Percentiles rank a stretch among this genome's conserved stretches.
Evolutionary conservation across 2,888 invertebrate genomes (phyloP).

Genomic region (Oscheius sp.): DNA sequence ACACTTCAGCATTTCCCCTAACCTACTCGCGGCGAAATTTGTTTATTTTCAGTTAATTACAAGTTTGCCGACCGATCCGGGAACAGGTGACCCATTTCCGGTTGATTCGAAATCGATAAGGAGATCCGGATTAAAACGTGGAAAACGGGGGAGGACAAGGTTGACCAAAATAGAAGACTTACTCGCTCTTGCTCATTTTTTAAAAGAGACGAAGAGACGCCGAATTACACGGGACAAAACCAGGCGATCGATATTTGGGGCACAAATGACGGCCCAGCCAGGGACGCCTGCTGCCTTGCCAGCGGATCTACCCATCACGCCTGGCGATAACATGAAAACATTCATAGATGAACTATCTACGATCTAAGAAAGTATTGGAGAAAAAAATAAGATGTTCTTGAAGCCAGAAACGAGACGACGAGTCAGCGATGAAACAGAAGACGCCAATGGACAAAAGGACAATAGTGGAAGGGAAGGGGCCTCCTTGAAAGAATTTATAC

Average conservation of each 20-base stretch:
- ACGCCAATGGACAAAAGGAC: too few relatives aligned
- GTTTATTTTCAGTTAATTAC: conserved; percentile 11
- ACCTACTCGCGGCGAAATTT: conserved; percentile 13
- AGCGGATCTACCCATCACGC: not conserved
- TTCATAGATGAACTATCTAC: too few relatives aligned
- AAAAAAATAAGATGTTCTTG: too few relatives aligned
- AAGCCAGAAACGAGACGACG: too few relatives aligned
- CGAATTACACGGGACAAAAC: conserved; percentile 28
- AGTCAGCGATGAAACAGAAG: too few relatives aligned
- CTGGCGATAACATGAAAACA: too few relatives aligned
- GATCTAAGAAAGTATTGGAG: too few relatives aligned
- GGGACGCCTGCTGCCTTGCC: conserved; percentile 26
- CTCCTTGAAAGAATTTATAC: too few relatives aligned
- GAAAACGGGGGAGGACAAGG: not conserved
- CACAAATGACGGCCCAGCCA: conserved; percentile 26
- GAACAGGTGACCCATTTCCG: not conserved
- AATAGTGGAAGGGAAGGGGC: too few relatives aligned
- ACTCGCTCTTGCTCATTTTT: conserved; percentile 34
- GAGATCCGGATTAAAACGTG: not conserved
- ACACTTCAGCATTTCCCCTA: conserved; percentile 30
- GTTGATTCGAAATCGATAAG: not conserved
- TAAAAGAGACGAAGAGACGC: conserved; percentile 7
- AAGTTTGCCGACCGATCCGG: too few relatives aligned
- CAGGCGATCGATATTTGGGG: conserved; percentile 31
- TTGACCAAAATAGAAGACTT: conserved; percentile 14